A percentile compares a stretch with the other conserved stretches of the same genome.
phyloP scores from a whole-genome alignment of 2,113 vertebrate species.

The Murina feae region DNA sequence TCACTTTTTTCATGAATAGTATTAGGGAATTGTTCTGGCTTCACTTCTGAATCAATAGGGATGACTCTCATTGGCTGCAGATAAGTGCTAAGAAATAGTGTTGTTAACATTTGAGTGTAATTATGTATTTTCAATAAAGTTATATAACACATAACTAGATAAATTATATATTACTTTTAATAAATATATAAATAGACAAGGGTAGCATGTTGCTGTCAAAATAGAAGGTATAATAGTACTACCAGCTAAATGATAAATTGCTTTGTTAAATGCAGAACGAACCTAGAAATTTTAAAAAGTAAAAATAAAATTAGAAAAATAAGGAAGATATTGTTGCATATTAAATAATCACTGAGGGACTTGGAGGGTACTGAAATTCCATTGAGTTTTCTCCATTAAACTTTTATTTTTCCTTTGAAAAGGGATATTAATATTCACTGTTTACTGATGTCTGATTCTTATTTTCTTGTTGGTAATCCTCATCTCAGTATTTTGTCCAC shows the following conservation, averaged over 20 bases:
- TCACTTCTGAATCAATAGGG: slow-evolving; percentile 5
- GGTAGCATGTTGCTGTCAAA: not conserved
- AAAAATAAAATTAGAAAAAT: not conserved
- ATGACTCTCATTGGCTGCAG: not conserved
- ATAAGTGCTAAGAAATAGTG: not conserved
- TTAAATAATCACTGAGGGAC: not conserved
- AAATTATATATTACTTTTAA: not conserved
- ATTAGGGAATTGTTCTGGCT: not conserved
- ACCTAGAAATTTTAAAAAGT: not conserved
- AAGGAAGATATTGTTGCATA: not conserved
- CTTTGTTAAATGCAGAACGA: not conserved
- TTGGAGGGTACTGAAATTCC: not conserved
- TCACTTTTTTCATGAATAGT: not conserved
- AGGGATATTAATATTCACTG: not conserved
- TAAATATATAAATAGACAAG: not conserved
- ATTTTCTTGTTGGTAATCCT: too few relatives aligned
- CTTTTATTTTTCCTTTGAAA: not conserved
- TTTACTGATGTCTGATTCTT: not conserved
- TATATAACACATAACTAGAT: not conserved
- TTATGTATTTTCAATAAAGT: not conserved
- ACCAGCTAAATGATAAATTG: not conserved
- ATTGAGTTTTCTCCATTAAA: not conserved
- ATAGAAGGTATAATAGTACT: not conserved
- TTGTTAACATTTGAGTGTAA: slow-evolving; percentile 16
- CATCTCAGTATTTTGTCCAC: too few relatives aligned